Conservation (phyloP, 2,113 vertebrate species). For the Bagarius yarrelli region DNA sequence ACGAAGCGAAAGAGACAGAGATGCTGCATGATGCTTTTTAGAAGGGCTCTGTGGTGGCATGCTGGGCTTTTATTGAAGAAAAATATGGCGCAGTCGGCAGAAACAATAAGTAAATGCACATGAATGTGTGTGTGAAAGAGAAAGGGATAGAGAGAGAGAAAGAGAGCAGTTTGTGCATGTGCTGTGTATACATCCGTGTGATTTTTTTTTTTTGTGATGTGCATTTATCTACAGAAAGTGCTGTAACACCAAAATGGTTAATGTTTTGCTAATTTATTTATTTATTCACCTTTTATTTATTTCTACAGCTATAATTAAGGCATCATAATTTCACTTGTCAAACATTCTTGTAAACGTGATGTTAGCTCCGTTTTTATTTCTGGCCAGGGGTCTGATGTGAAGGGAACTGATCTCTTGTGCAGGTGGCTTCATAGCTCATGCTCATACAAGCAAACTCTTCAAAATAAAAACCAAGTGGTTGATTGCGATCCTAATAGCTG, state of each 20-base stretch:
- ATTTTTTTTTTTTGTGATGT: slow-evolving; percentile 9
- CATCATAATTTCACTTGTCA: background rate
- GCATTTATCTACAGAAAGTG: slow-evolving; percentile 19
- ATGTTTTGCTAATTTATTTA: slow-evolving; percentile 20
- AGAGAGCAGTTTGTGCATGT: slow-evolving; percentile 5
- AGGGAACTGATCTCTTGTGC: background rate
- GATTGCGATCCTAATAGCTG: slow-evolving; percentile 7
- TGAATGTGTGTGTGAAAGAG: background rate
- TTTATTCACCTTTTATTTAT: background rate
- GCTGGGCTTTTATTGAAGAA: background rate
- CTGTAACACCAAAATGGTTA: slow-evolving; percentile 4
- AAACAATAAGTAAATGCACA: background rate
- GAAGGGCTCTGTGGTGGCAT: background rate
- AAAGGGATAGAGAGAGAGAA: background rate
- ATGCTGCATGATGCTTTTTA: background rate
- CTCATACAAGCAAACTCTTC: background rate
- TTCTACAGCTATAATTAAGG: background rate
- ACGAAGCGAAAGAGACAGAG: background rate
- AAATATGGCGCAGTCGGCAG: slow-evolving; percentile 2
- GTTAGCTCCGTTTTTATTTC: background rate
- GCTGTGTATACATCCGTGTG: background rate
- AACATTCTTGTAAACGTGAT: background rate
- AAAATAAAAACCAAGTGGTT: slow-evolving; percentile 17
- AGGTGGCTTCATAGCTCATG: slow-evolving; percentile 1
- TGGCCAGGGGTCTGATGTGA: background rate